Evolutionary conservation across 2,113 vertebrate species (phyloP), one percentile per base, ranked within the genome.

Genomic region (Myotis lucifugus): DNA sequence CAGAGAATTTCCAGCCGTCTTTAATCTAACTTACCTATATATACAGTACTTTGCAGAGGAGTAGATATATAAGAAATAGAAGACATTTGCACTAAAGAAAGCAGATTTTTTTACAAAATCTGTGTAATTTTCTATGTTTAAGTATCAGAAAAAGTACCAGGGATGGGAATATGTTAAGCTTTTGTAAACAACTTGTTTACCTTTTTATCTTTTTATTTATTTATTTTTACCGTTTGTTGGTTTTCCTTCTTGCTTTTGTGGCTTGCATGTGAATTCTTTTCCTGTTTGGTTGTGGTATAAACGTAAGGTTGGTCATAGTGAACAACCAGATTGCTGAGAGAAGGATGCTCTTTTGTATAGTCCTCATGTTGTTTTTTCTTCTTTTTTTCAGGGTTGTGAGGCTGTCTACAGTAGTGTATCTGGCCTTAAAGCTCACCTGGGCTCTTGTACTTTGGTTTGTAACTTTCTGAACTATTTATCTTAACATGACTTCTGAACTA

Each of bases 341-440:
- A 93, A 83, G 25, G 91, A 25, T 89, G n/a, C 18, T 67, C 0
- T 96, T 82, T 90, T 67, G 23, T 34, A 2, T 64, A n/a, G 18
- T 50, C 27, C 79, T 97, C 32, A 97, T 4, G 0, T 90, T 54
- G 25, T 90, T 90, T 56, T 94, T 96, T 88, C 48, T 94, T 95
- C 50, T 69, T 91, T 40, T 88, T 96, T 98, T 40, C 98, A 99
- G 99, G 99, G 99, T 18, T 99, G 99, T 95, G 98, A 98, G 90
- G 99, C 98, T 96, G 99, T 98, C 69, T 99, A 99, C 95, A 99
- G 99, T 96, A 99, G 99, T 46, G 98, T 99, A 84, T 99, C 99
- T 3, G 99, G 99, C 95, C 98, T 99, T 73, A 99, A 99, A 91
- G 98, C 99, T 98, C 99, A 99, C 96, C 98, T 99, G 11, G 99